These are phyloP conservation scores for Dipodomys merriami DNA, from an alignment of 2,113 vertebrate species.

Conservation along the genomic window DNA sequence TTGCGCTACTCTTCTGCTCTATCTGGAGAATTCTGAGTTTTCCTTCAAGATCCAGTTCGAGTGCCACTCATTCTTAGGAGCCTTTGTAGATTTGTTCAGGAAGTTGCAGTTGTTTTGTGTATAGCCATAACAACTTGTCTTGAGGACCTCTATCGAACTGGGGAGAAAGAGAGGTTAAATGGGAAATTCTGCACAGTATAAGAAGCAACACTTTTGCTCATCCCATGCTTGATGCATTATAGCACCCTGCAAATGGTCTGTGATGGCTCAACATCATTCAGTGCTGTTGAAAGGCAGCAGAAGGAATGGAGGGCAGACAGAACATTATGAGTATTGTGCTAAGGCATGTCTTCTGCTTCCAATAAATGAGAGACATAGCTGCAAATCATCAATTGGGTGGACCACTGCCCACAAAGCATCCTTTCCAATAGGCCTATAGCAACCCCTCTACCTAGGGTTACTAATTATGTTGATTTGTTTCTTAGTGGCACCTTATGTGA, in stretches of 20 bases:
- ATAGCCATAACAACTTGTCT: background rate
- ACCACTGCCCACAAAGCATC: background rate
- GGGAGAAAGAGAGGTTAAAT: background rate
- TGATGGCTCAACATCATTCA: background rate
- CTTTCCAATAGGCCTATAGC: background rate
- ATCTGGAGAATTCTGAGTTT: slow-evolving; percentile 12
- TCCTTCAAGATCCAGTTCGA: background rate
- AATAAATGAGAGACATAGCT: background rate
- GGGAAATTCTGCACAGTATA: background rate
- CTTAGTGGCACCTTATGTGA: background rate
- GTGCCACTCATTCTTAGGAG: background rate
- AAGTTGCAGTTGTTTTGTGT: background rate
- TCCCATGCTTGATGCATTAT: background rate
- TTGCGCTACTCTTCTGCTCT: background rate
- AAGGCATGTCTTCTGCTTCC: background rate
- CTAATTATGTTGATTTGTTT: background rate
- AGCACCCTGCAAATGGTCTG: background rate
- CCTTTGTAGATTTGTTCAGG: background rate
- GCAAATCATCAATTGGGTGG: background rate
- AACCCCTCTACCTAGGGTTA: background rate
- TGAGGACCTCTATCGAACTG: background rate
- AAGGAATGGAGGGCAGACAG: background rate
- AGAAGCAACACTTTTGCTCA: background rate
- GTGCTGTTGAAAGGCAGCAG: background rate
- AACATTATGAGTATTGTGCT: background rate